Percentiles rank a stretch among this genome's conserved stretches.
These are phyloP conservation scores for Heliconius erato DNA, from an alignment of 2,888 invertebrate species.

Conservation along the genomic window DNA sequence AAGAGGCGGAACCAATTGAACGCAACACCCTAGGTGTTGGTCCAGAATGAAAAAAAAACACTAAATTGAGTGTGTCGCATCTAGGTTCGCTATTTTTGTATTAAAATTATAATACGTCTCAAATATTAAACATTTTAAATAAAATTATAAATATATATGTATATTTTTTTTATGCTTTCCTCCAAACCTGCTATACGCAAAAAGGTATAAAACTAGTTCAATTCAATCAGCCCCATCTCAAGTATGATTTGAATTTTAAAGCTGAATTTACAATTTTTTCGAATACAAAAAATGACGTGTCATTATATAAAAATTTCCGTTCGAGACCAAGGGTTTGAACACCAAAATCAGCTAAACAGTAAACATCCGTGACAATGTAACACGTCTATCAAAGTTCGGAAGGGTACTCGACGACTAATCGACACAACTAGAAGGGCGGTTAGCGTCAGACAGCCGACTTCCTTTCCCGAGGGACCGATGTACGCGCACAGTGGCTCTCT, in stretches of 20 bases:
- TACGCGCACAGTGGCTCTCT: slow-evolving; percentile 59
- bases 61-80: background rate
- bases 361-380: slow-evolving; percentile 64
- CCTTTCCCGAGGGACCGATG: slow-evolving; percentile 80
- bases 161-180: no score
- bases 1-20: background rate
- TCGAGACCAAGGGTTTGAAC: slow-evolving; percentile 33
- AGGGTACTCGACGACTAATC: slow-evolving; percentile 79
- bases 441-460: slow-evolving; percentile 78
- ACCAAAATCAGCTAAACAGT: slow-evolving; percentile 40
- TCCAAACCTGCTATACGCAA: no score
- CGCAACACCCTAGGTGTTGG: background rate
- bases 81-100: background rate
- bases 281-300: background rate
- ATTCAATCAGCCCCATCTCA: no score
- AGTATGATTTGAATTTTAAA: no score
- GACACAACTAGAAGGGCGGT: slow-evolving; percentile 83
- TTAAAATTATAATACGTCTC: background rate
- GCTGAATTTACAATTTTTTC: no score
- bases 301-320: background rate
- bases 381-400: slow-evolving; percentile 83
- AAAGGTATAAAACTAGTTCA: no score
- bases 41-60: background rate
- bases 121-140: no score
- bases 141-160: no score